Base-by-base conservation (phyloP, 2,888 invertebrate genomes). In the Parnassius mnemosyne region DNA sequence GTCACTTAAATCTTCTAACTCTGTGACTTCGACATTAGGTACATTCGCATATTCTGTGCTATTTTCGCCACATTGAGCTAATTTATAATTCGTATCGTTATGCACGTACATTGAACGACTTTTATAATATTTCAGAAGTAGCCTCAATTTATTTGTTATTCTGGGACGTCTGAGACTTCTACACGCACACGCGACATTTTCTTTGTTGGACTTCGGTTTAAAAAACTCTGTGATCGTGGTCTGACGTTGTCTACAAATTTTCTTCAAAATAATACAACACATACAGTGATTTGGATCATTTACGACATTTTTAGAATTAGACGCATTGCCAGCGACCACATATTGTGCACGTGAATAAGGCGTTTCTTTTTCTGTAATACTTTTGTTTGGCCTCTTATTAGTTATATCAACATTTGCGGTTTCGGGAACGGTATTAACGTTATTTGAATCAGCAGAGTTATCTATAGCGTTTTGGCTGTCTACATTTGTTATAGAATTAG, bases 201-300 rank as follows among this genome's bases (percentile, higher is more conserved):
- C 66, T 9, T 61, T 63, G 2, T 63, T 67, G n/a, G 25, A 69
- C 1, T 65, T 72, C 13, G 65, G 41, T 49, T 69, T 76, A 58
- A 89, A 87, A 68, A 75, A 91, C 49, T 90, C 89, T 0, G 80
- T 83, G 16, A 91, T 87, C 0, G 65, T 44, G 0, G 76, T 77
- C 49, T 87, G 89, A 63, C 71, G 74, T 2, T 62, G 12, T 62
- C 77, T 85, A 9, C 73, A 73, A 44, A 87, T 82, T 44, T 70
- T 83, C 60, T 77, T 80, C 1, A 89, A 49, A 9, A 81, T 44
- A 0, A 75, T 11, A 67, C 91, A 91, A 61, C 90, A 91, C 1
- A 71, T 66, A 46, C 91, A 91, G 60, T 89, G 90, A 52, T 34
- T 13, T 13, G 13, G 49, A 49, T 13, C 12, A 13, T 49, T 13